A percentile compares a stretch with the other conserved stretches of the same genome.
These are phyloP conservation scores for Bombus confusus DNA, from an alignment of 1,140 invertebrate genomes.

Conservation along the genomic window DNA sequence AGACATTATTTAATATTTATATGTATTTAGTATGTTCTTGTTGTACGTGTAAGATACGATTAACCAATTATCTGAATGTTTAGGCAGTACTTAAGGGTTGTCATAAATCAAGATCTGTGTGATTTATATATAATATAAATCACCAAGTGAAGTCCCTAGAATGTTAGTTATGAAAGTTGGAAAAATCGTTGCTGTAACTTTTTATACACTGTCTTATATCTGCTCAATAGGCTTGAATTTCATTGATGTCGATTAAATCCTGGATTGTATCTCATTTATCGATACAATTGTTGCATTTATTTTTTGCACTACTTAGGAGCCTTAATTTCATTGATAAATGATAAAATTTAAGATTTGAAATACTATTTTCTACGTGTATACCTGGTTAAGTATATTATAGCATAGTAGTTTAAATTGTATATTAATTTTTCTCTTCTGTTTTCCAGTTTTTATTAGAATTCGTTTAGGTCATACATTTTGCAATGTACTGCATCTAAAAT, in stretches of 20 bases:
- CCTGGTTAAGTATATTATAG: not conserved
- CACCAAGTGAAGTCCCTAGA: conserved; percentile 31
- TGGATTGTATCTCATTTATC: conserved; percentile 20
- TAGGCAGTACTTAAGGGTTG: conserved; percentile 36
- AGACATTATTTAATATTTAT: conserved; percentile 63
- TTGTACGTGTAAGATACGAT: conserved; percentile 45
- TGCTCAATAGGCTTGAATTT: conserved; percentile 33
- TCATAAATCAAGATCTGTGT: not conserved
- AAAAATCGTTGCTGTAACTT: conserved; percentile 45
- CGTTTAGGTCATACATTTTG: conserved; percentile 5
- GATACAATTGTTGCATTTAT: conserved; percentile 36
- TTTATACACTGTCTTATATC: conserved; percentile 45
- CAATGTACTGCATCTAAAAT: conserved; percentile 2
- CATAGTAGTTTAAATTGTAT: not conserved
- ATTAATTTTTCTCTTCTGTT: not conserved
- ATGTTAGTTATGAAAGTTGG: conserved; percentile 37
- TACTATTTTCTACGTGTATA: conserved; percentile 37
- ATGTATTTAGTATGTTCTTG: conserved; percentile 56
- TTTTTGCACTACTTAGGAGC: conserved; percentile 29
- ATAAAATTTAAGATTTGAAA: conserved; percentile 29
- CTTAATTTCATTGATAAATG: not conserved
- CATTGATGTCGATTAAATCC: conserved; percentile 19
- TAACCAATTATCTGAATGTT: conserved; percentile 41
- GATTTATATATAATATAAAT: conserved; percentile 45
- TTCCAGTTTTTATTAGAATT: not conserved